A percentile compares a stretch with the other conserved stretches of the same genome.
phyloP scores from a whole-genome alignment of 1,140 invertebrate genomes.

The Parasteatoda tepidariorum region DNA sequence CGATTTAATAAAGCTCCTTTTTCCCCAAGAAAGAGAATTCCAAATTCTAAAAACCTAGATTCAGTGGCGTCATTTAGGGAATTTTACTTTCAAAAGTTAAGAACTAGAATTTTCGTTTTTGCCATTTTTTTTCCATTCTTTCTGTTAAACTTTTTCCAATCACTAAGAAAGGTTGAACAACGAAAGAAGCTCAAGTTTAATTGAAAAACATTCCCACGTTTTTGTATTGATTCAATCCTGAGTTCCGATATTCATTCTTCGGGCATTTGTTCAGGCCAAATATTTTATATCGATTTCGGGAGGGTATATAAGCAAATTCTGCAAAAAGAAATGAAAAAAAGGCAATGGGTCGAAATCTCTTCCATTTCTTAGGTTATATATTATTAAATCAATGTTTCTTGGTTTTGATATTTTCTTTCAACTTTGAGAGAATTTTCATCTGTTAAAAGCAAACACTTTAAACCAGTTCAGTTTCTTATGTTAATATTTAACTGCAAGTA shows the following conservation, averaged over 20 bases:
- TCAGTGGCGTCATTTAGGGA: slow-evolving; percentile 15
- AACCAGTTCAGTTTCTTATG: too few relatives aligned
- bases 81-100: slow-evolving; percentile 36
- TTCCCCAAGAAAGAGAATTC: background rate
- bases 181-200: background rate
- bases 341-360: background rate
- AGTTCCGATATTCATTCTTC: background rate
- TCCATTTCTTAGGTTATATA: background rate
- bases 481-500: too few relatives aligned
- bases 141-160: background rate
- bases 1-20: slow-evolving; percentile 45
- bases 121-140: background rate
- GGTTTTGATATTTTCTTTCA: too few relatives aligned
- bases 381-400: background rate
- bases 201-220: background rate
- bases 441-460: too few relatives aligned
- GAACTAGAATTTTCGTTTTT: slow-evolving; percentile 21
- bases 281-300: background rate
- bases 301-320: background rate
- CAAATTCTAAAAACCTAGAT: slow-evolving; percentile 11
- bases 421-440: too few relatives aligned
- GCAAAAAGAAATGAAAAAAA: background rate
- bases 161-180: background rate
- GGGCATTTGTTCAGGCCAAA: background rate
- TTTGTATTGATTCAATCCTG: background rate